These are phyloP conservation scores for Dryobota labecula DNA, from an alignment of 2,888 invertebrate genomes.

Conservation along the genomic window DNA sequence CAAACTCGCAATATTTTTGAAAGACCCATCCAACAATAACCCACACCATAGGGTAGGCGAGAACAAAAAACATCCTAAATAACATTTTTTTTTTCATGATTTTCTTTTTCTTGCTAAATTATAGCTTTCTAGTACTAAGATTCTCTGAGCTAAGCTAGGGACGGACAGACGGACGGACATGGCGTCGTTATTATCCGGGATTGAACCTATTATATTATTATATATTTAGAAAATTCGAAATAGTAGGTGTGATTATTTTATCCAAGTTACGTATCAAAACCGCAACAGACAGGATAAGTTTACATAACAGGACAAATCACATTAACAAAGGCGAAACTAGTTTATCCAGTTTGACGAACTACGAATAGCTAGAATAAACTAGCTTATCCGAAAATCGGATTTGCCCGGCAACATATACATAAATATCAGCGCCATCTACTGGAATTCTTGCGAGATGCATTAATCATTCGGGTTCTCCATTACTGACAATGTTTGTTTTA, in stretches of 20 bases:
- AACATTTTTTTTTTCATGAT: too few relatives aligned
- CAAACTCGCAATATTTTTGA: too few relatives aligned
- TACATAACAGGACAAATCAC: slow-evolving; percentile 28
- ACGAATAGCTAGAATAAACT: slow-evolving; percentile 26
- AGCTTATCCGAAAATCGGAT: slow-evolving; percentile 45
- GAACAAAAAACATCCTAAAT: too few relatives aligned
- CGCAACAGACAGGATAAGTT: slow-evolving; percentile 20
- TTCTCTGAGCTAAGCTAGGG: too few relatives aligned
- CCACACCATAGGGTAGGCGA: too few relatives aligned
- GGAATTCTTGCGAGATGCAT: slow-evolving; percentile 70
- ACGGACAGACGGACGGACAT: too few relatives aligned
- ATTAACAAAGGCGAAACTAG: slow-evolving; percentile 28
- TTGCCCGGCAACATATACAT: slow-evolving; percentile 65
- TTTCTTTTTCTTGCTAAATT: too few relatives aligned
- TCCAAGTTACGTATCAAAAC: slow-evolving; percentile 18
- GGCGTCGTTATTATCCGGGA: too few relatives aligned
- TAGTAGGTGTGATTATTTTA: not conserved
- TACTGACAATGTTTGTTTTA: slow-evolving; percentile 76
- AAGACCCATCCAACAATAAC: too few relatives aligned
- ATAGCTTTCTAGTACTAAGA: too few relatives aligned
- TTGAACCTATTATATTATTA: too few relatives aligned
- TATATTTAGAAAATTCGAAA: not conserved
- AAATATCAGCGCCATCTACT: slow-evolving; percentile 61
- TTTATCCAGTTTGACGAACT: slow-evolving; percentile 24
- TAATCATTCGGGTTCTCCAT: slow-evolving; percentile 75